Percentiles rank a stretch among this genome's conserved stretches.
Conservation (phyloP, 2,113 vertebrate genomes). For the Climacteris rufus region DNA sequence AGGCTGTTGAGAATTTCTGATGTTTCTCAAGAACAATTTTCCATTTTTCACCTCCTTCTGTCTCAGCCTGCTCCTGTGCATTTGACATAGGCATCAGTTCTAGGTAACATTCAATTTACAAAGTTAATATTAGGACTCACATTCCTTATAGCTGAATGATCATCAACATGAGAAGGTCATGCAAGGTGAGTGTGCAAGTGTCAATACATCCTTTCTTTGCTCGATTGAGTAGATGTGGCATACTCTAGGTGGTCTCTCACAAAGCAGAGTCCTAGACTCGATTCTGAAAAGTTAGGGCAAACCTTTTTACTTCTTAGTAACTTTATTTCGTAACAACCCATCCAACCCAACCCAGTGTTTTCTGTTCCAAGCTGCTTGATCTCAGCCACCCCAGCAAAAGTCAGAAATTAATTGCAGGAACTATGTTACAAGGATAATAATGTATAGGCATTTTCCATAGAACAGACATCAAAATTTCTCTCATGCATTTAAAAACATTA, state of each 20-base stretch:
- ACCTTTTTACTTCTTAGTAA: not conserved
- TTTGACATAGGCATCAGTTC: not conserved
- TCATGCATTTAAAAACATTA: not conserved
- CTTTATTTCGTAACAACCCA: not conserved
- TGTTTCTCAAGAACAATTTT: not conserved
- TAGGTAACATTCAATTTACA: not conserved
- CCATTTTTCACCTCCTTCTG: not conserved
- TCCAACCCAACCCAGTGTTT: not conserved
- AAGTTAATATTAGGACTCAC: not conserved
- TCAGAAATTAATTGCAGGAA: not conserved
- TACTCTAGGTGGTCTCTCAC: not conserved
- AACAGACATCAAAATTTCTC: not conserved
- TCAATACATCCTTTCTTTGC: not conserved
- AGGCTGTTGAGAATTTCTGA: not conserved
- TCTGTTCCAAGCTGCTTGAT: not conserved
- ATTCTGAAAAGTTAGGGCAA: not conserved
- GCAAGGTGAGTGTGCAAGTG: rapidly evolving
- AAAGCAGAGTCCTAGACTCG: not conserved
- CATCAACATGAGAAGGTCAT: not conserved
- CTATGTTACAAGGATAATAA: not conserved
- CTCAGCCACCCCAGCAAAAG: not conserved
- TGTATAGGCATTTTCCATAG: not conserved
- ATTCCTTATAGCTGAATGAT: not conserved
- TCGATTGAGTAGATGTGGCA: not conserved
- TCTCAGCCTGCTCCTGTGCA: not conserved